Evolutionary conservation across 2,888 invertebrate genomes (phyloP).

Genomic region (Pristionchus mayeri): DNA sequence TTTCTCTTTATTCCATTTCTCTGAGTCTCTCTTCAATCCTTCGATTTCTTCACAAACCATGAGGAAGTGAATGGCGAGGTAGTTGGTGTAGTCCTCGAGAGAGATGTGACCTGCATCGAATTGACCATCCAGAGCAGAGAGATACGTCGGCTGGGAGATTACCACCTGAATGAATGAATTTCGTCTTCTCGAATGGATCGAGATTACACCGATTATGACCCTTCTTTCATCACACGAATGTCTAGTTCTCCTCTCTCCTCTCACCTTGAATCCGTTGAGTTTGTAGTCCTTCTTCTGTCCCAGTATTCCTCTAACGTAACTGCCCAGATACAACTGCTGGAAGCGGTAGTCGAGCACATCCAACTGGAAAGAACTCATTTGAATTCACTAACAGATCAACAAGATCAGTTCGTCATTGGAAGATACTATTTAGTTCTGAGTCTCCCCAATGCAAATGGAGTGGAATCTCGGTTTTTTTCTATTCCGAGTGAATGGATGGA

Average conservation of each 20-base stretch:
- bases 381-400: background rate
- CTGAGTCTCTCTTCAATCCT: too few relatives aligned
- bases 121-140: constrained; percentile 52
- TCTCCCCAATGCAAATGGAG: too few relatives aligned
- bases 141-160: constrained; percentile 54
- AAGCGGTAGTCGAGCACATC: constrained; percentile 48
- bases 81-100: constrained; percentile 41
- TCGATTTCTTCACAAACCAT: constrained; percentile 11
- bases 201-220: background rate
- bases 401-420: too few relatives aligned
- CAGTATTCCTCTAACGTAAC: constrained; percentile 47
- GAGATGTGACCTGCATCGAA: constrained; percentile 39
- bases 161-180: constrained; percentile 52
- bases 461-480: too few relatives aligned
- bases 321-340: constrained; percentile 49
- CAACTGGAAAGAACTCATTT: background rate
- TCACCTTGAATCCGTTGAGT: background rate
- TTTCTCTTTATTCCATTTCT: too few relatives aligned
- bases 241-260: background rate
- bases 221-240: background rate
- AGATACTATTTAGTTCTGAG: too few relatives aligned
- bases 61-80: constrained; percentile 44
- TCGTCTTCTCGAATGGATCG: background rate
- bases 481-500: background rate
- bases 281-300: background rate